Conservation (phyloP, 2,113 vertebrate genomes). For the Cynopterus brachyotis region DNA sequence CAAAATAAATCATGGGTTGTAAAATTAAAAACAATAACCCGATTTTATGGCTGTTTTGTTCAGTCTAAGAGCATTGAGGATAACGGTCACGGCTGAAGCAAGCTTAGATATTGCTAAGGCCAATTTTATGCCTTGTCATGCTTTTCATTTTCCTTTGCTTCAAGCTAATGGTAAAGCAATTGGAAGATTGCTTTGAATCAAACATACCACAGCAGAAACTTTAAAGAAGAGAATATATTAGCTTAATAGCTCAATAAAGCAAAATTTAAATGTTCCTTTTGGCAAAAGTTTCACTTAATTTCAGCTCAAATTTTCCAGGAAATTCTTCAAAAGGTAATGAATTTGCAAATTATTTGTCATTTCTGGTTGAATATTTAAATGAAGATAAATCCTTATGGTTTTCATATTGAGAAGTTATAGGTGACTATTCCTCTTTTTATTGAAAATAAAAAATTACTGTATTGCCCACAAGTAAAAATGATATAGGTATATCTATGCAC, state of each 20-base stretch:
- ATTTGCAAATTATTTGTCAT: conserved; percentile 83
- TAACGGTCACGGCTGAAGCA: conserved; percentile 65
- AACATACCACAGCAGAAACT: conserved; percentile 56
- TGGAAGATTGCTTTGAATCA: conserved; percentile 78
- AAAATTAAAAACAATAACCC: conserved; percentile 79
- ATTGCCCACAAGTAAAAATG: conserved; percentile 3
- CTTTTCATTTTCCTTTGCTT: conserved; percentile 81
- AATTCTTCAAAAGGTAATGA: conserved; percentile 82
- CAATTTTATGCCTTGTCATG: conserved; percentile 79
- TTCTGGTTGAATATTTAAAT: conserved; percentile 81
- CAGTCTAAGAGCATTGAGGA: conserved; percentile 67
- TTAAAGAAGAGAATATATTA: conserved; percentile 81
- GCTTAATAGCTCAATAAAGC: conserved; percentile 85
- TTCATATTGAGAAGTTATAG: conserved; percentile 75
- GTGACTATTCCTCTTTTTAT: conserved; percentile 51
- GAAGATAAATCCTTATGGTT: conserved; percentile 82
- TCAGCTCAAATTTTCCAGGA: conserved; percentile 82
- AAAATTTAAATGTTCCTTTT: conserved; percentile 82
- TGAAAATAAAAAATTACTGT: conserved; percentile 36
- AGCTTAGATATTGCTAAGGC: conserved; percentile 75
- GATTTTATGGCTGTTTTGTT: conserved; percentile 77
- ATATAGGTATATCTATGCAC: neutral
- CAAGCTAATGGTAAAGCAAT: conserved; percentile 82
- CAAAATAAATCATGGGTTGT: conserved; percentile 76
- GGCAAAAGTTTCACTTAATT: conserved; percentile 84